phyloP scores from a whole-genome alignment of 1,140 invertebrate genomes.

The Brachionus calyciflorus region DNA sequence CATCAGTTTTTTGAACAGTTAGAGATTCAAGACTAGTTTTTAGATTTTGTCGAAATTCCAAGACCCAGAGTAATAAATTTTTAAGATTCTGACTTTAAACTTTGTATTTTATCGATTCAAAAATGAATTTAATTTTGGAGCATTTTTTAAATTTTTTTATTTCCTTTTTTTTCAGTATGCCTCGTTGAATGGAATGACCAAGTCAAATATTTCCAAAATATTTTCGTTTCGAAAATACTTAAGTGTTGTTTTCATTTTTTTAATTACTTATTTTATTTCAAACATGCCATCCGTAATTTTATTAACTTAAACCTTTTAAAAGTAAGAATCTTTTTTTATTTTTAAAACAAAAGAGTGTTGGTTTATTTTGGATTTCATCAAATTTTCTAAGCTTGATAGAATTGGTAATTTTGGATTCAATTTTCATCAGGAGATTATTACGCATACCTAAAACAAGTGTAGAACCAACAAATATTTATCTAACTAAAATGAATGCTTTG shows the following conservation, averaged over 20 bases:
- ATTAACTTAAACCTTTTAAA: no score
- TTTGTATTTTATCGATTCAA: no score
- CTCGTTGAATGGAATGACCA: background rate
- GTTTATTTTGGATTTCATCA: conserved; percentile 11
- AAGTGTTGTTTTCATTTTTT: background rate
- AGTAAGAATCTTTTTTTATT: background rate
- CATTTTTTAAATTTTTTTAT: no score
- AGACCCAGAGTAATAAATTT: no score
- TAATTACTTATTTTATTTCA: conserved; percentile 33
- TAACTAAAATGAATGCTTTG: background rate
- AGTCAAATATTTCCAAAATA: background rate
- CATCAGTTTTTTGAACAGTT: no score
- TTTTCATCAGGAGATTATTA: background rate
- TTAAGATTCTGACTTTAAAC: no score
- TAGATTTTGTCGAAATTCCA: no score
- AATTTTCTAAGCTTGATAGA: conserved; percentile 20
- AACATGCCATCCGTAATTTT: conserved; percentile 30
- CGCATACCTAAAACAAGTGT: conserved; percentile 7
- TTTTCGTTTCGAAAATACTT: conserved; percentile 29
- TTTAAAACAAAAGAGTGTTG: background rate
- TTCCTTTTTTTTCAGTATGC: background rate
- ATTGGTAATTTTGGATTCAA: conserved; percentile 5
- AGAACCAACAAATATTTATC: background rate
- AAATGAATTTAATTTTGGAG: no score
- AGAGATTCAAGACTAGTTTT: no score